Evolutionary conservation across 2,888 invertebrate species (phyloP), one percentile per base, ranked within the genome.

Genomic region (Papilio demoleus): DNA sequence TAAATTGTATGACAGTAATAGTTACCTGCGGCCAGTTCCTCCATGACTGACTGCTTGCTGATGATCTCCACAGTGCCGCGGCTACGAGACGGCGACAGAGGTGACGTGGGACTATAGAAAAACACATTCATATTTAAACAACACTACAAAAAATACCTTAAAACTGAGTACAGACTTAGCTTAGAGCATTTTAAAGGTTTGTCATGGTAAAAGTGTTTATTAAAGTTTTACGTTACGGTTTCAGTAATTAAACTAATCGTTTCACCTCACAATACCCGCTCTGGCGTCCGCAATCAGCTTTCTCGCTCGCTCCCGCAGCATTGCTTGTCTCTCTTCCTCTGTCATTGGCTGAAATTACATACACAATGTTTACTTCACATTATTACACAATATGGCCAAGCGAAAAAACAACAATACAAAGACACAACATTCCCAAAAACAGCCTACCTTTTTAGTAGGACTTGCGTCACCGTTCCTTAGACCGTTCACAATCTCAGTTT

Each of bases 231-330:
- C 0, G 14, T n/a, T 19, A 45, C n/a, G n/a, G n/a, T n/a, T n/a
- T n/a, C n/a, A n/a, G n/a, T n/a, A n/a, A n/a, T n/a, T n/a, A n/a
- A n/a, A n/a, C n/a, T n/a, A n/a, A n/a, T n/a, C 4, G 45, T 71
- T 73, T 67, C 73, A 92, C 92, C 92, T 93, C 65, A 92, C 88
- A 11, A 91, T 84, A 1, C 92, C 93, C 0, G 93, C 93, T 77
- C 97, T 93, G 0, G 97, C 97, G 82, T 98, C 97, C 0, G 97
- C 97, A 70, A 99, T 98, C 65, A 99, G 93, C 79, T 96, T 95
- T 76, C 98, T 94, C 70, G 99, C 99, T 83, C 98, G 93, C 85
- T 98, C 98, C 8, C 97, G 93, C 74, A 99, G 87, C 82, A 96
- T 95, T 70, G 95, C 95, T 82, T 98, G 97, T 77, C 98, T 94